Base-by-base conservation (phyloP, 2,113 vertebrate genomes). In the Nesoenas mayeri region DNA sequence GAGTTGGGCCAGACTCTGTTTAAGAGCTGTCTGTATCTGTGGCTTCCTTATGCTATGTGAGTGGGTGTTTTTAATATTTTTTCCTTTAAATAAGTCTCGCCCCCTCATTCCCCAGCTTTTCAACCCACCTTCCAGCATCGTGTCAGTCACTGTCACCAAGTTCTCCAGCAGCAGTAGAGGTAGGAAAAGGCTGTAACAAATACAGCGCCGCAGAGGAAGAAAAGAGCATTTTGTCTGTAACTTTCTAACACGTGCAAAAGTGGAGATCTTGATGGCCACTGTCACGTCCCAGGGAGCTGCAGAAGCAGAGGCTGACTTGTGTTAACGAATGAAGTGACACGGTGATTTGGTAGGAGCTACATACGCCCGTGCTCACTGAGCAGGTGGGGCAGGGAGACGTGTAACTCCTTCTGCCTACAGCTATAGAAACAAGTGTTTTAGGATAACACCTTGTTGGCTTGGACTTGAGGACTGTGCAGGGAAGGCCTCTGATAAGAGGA, bases 121-220 rank as follows among this genome's bases (percentile, higher is more conserved):
- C 93, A 85, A 56, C 89, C 94, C 80, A 81, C 93, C 53, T 91
- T 56, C 24, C 65, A 94, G 72, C 67, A 78, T 77, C 17, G 16
- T 88, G 95, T 95, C 96, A 95, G 53, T 95, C 88, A 93, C 91
- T 95, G 96, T 93, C 91, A 81, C 29, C 67, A 21, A 90, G 71
- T 78, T 69, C 79, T 94, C 72, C 86, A 4, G 29, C 56, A 89
- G 96, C 83, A 86, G 25, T 82, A 62, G 82, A 2, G 3, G 38
- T 38, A 65, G 69, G 77, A 47, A 58, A 57, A 89, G 50, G 71
- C 73, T 89, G 62, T 75, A 61, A 21, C 36, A 72, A 72, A 25
- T 42, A 29, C 82, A 93, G 79, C 64, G 22, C 38, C 1, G 4
- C 44, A 47, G 40, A 65, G 56, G 38, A 54, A 28, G 80, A 54